Evolutionary conservation across 37 sponge, comb jelly and placozoan species (phyloP).

Genomic region (Diacarnus erythraeanus): DNA sequence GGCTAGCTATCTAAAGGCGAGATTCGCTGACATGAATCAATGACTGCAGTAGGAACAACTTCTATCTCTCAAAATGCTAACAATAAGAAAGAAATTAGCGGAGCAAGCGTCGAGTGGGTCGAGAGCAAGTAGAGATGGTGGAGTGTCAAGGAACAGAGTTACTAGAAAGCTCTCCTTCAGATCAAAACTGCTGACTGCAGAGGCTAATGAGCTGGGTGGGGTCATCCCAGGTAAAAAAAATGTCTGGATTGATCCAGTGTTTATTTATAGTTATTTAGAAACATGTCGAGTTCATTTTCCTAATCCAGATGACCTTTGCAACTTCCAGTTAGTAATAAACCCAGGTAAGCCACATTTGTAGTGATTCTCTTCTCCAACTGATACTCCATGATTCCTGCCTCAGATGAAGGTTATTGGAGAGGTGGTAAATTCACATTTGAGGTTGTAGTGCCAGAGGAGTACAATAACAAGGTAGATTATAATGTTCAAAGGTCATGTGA

Average conservation of each 20-base stretch:
- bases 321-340: conserved; percentile 39
- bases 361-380: background rate
- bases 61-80: conserved; percentile 35
- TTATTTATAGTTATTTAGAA: conserved; percentile 10
- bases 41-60: no score
- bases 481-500: background rate
- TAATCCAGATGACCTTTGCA: conserved; percentile 54
- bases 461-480: conserved; percentile 70
- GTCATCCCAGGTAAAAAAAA: conserved; percentile 61
- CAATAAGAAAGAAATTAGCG: conserved; percentile 61
- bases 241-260: background rate
- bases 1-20: no score
- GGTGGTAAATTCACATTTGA: conserved; percentile 68
- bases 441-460: conserved; percentile 69
- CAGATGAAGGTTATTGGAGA: conserved; percentile 87
- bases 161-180: conserved; percentile 58
- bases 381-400: background rate
- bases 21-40: no score
- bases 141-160: conserved; percentile 7
- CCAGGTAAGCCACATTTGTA: conserved; percentile 36
- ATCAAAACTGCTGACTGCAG: conserved; percentile 61
- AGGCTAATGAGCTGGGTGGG: conserved; percentile 62
- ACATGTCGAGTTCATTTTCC: conserved; percentile 53
- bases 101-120: conserved; percentile 39
- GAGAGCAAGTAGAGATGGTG: background rate